Conservation (phyloP, 2,797 vertebrate genomes). For the Carcharodon carcharias region DNA sequence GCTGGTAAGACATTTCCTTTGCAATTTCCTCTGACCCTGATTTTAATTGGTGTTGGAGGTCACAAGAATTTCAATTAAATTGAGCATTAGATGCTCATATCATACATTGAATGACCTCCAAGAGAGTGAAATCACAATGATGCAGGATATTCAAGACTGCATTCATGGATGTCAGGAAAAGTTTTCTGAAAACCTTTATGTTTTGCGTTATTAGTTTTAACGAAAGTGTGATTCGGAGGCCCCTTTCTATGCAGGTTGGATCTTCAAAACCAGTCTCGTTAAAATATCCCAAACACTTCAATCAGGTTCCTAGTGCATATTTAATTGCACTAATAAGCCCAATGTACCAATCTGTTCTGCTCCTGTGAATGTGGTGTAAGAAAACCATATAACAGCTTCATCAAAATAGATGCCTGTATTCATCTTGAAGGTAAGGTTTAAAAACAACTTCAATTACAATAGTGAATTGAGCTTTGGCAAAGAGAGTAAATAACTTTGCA, state of each 20-base stretch:
- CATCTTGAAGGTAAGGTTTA: neutral
- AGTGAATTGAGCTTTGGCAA: neutral
- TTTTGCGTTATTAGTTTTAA: neutral
- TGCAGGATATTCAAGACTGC: neutral
- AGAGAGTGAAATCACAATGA: neutral
- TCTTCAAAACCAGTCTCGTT: neutral
- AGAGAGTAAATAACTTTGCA: neutral
- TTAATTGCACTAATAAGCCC: neutral
- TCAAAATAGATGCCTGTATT: neutral
- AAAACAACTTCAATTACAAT: neutral
- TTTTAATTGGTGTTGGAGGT: neutral
- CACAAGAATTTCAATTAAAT: neutral
- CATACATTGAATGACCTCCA: neutral
- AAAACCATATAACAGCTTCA: neutral
- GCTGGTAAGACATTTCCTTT: neutral
- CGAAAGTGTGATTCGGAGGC: neutral
- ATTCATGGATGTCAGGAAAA: neutral
- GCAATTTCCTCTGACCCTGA: constrained; percentile 4
- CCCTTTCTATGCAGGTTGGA: neutral
- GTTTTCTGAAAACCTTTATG: neutral
- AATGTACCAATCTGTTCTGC: neutral
- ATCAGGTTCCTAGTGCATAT: neutral
- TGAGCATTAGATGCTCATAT: neutral
- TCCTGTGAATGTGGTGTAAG: neutral
- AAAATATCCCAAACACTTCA: neutral